A percentile compares a stretch with the other conserved stretches of the same genome.
phyloP scores from a whole-genome alignment of 2,888 invertebrate species.

The Aphidoletes aphidimyza region DNA sequence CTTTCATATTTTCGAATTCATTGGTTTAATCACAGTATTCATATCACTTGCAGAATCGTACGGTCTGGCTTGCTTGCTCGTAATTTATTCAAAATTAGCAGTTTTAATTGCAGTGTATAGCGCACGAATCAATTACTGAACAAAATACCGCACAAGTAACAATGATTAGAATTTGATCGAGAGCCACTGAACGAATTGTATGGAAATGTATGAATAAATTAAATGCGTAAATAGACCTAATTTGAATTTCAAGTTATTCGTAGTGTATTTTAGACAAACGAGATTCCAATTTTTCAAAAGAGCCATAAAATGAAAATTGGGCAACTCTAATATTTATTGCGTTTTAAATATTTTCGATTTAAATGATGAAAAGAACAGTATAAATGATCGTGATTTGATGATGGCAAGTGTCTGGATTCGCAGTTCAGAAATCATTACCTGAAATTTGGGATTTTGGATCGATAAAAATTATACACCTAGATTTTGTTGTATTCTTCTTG shows the following conservation, averaged over 20 bases:
- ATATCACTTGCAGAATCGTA: not conserved
- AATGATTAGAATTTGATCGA: not conserved
- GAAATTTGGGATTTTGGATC: too few species aligned
- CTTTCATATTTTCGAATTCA: too few species aligned
- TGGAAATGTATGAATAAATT: slow-evolving; percentile 3
- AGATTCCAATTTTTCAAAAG: not conserved
- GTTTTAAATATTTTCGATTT: too few species aligned
- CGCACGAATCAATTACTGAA: not conserved
- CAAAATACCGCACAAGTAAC: not conserved
- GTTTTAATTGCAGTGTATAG: not conserved
- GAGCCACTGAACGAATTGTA: not conserved
- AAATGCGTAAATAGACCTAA: not conserved
- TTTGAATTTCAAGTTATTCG: not conserved
- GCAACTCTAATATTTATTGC: not conserved
- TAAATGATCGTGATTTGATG: too few species aligned
- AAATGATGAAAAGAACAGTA: too few species aligned
- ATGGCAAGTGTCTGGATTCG: too few species aligned
- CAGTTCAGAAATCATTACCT: too few species aligned
- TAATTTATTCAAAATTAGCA: not conserved
- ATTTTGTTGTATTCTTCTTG: too few species aligned
- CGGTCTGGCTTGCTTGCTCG: not conserved
- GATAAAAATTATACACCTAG: too few species aligned
- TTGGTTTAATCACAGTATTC: too few species aligned
- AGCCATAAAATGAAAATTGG: not conserved
- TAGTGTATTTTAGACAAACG: not conserved